Base-by-base conservation (phyloP, 2,113 vertebrate species). In the Grantiella picta region DNA sequence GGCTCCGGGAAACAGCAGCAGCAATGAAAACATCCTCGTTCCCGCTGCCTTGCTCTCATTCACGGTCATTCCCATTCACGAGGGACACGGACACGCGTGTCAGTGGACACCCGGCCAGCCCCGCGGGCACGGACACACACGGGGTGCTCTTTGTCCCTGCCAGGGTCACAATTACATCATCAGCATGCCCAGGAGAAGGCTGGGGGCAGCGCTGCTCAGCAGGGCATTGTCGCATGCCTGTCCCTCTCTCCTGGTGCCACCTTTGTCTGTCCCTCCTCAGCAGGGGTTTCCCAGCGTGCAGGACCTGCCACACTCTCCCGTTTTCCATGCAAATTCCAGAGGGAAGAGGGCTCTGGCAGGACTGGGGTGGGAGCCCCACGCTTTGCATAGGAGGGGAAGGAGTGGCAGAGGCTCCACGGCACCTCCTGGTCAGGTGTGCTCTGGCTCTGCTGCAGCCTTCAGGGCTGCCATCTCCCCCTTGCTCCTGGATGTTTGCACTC, bases 341-440 rank as follows among this genome's bases (percentile, higher is more conserved):
- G 66, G 9, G 63, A 27, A n/a, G 21, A 3, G 38, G n/a, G 29
- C 28, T 19, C 28, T 57, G 50, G 29, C 44, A 11, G 2, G 1
- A 6, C 1, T 1, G 5, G 25, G 25, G 13, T 17, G 11, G 5
- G 20, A 66, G 24, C 61, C 83, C 21, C 73, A 29, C 1, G 0
- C 0, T 1, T 17, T 38, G 25, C 35, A 5, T 0, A 23, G 52
- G 22, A 12, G 21, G 44, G 21, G 6, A 44, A 54, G 54, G 10
- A 16, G 15, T 3, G 31, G 15, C 64, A 13, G n/a, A 1, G 1
- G 31, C 50, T 22, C 14, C 47, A 2, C 1, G 5, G 25, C 42
- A 5, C 1, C 53, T 54, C 27, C 69, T 16, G n/a, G 15, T 16
- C 1, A 0, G 28, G 6, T 6, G 13, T 12, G 28, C 54, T 36